phyloP scores from a whole-genome alignment of 2,113 vertebrate genomes.

The Falco punctatus region DNA sequence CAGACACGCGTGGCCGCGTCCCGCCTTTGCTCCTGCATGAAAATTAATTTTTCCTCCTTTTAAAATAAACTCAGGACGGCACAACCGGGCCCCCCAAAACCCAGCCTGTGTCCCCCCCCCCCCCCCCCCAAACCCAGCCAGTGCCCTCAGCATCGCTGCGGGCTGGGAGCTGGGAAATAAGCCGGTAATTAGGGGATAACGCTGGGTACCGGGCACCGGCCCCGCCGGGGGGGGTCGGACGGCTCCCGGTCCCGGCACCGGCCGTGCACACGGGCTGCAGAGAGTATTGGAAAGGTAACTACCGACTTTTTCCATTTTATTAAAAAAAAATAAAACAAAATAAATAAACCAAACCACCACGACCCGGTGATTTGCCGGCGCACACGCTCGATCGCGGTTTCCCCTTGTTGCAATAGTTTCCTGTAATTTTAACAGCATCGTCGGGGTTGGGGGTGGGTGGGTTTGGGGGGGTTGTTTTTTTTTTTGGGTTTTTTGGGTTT shows the following conservation, averaged over 20 bases:
- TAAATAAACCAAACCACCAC: rapidly evolving
- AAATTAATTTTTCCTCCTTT: not conserved
- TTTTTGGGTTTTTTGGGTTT: not conserved
- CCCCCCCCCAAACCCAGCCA: too few species aligned
- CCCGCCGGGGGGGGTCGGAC: too few species aligned
- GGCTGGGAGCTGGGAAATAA: not conserved
- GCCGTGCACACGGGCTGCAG: not conserved
- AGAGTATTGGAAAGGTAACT: not conserved
- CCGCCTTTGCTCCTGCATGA: not conserved
- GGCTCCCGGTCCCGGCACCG: not conserved
- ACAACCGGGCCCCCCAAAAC: not conserved
- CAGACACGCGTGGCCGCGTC: not conserved
- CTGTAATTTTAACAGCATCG: not conserved
- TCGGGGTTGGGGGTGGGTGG: not conserved
- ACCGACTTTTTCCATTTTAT: not conserved
- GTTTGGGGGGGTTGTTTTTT: too few species aligned
- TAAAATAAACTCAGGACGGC: not conserved
- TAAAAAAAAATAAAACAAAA: not conserved
- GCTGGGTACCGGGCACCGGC: not conserved
- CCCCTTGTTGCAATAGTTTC: not conserved
- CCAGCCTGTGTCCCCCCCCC: too few species aligned
- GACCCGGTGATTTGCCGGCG: not conserved
- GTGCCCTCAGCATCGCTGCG: not conserved
- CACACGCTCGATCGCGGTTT: not conserved
- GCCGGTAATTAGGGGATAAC: not conserved